Evolutionary conservation across 1,140 invertebrate species (phyloP), one percentile per base, ranked within the genome.

Genomic region (Hydropsyche tenuis): DNA sequence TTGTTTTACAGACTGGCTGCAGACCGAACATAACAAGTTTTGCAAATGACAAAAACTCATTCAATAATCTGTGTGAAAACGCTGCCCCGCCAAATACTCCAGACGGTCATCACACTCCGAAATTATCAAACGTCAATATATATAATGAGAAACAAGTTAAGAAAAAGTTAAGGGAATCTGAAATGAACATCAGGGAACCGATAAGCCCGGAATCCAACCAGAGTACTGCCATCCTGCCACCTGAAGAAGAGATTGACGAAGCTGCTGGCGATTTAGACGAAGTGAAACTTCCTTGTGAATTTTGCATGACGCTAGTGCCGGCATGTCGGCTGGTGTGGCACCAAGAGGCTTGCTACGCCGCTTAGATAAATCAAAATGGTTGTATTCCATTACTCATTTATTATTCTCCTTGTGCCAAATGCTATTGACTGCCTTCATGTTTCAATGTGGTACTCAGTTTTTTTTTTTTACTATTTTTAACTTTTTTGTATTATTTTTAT

Each of bases 211-310:
- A 20, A 22, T 48, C 23, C 14, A 27, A 23, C 45, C 12, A 25
- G 23, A 43, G 43, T 25, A 18, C 64, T 25, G 12, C 12, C 18
- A 46, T 66, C n/a, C 12, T 56, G 18, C 3, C 42, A 23, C 63
- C 42, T 6, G 42, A 45, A 0, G 46, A 71, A 12, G 30, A 30
- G 12, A 60, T 74, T 14, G 73, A 77, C 14, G 73, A 56, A 9
- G 45, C 68, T 12, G 69, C 62, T 3, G 27, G 27, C 0, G 51
- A 22, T 69, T 22, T 53, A 3, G 74, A 77, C 7, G 76, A 77
- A 42, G 66, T 77, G 5, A 66, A 68, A 65, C 42, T 77, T 42
- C 76, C 76, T 12, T 77, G 76, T 42, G 76, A 77, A 65, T 77
- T 77, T 56, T 77, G 76, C 53, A 77, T 77, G 76, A 56, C 18